A percentile compares a stretch with the other conserved stretches of the same genome.
phyloP scores from a whole-genome alignment of 2,113 vertebrate species.

The Dendrocopos noguchii region DNA sequence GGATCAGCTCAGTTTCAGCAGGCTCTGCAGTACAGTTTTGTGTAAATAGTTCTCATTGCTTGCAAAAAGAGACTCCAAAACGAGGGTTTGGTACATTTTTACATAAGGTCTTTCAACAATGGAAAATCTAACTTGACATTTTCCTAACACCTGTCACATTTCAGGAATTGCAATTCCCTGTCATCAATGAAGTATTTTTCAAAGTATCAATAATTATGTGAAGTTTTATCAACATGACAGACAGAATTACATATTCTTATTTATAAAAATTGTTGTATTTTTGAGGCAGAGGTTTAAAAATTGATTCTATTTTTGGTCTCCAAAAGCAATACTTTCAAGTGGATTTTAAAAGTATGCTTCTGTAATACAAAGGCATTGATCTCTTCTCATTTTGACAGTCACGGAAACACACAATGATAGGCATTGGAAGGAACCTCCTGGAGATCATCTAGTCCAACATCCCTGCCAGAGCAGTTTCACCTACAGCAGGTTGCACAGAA shows the following conservation, averaged over 20 bases:
- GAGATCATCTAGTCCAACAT: no score
- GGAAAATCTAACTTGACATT: neutral
- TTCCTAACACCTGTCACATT: neutral
- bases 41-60: neutral
- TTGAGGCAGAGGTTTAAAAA: constrained; percentile 18
- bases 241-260: constrained; percentile 11
- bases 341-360: constrained; percentile 18
- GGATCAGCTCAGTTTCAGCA: neutral
- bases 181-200: constrained; percentile 20
- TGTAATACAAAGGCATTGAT: constrained; percentile 5
- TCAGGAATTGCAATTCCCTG: neutral
- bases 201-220: neutral
- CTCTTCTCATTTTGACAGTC: neutral
- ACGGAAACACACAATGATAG: no score
- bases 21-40: neutral
- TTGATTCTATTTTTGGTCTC: constrained; percentile 11
- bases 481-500: no score
- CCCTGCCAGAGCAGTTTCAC: no score
- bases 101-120: neutral
- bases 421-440: no score
- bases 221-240: constrained; percentile 14
- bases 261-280: constrained; percentile 40
- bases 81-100: neutral
- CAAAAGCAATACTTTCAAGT: constrained; percentile 27
- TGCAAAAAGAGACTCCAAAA: neutral